Base-by-base conservation (phyloP, 2,888 invertebrate genomes). In the Tenodera sinensis region DNA sequence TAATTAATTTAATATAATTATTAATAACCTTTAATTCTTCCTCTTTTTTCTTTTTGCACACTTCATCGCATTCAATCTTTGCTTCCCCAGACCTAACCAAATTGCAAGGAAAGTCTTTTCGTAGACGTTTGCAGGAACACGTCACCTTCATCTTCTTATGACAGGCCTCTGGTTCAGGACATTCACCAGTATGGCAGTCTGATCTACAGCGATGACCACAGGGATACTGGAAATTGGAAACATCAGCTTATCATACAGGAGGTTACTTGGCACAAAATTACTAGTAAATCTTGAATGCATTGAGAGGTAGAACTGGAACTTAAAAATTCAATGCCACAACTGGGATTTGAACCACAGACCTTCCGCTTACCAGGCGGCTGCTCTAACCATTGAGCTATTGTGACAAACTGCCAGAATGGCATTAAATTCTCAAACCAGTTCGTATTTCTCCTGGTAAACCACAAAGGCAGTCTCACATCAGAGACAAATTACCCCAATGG, bases 171-270 rank as follows among this genome's bases (percentile, higher is more conserved):
- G 95, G 93, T 90, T 95, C 94, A 1, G 95, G 94, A 92, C 98
- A 98, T 0, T 93, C 92, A 0, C 97, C 97, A 0, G 96, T 93
- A 92, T 98, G 98, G 91, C 98, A 98, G 83, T 94, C 94, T 12
- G 95, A 94, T 81, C 95, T 94, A 92, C 98, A 98, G 12, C 97
- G 96, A 93, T 99, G 98, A 0, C 97, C 97, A 93, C 98, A 99
- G 12, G 95, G 93, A 92, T 97, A 95, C 96, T 98, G 71, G 20
- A 85, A 81, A 25, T 71, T 8, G 25, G 54, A 1, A 71, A 14
- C 20, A 20, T 71, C 8, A 71, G 54, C 54, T 20, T 71, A 6
- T 71, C 25, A 71, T 71, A 20, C 42, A 42, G 12, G 2, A 42
- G 14, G 54, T 81, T 34, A 34, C 7, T 88, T 54, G 82, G 4